Conservation (phyloP, 1,140 invertebrate genomes). For the Akabosia matsudoensis region DNA sequence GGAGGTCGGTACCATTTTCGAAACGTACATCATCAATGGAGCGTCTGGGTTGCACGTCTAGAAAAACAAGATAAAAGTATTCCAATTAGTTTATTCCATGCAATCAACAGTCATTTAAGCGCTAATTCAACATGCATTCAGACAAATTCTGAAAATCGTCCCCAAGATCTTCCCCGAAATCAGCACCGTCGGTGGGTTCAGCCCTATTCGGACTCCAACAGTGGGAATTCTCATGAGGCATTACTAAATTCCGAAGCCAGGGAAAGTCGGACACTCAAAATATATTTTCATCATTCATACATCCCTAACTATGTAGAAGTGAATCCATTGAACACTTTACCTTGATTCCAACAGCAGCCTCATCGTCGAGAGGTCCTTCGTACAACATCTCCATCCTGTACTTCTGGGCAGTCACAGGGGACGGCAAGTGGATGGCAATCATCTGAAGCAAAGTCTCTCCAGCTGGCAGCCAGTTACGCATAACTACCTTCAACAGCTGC, state of each 20-base stretch:
- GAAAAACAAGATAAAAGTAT: conserved; percentile 47
- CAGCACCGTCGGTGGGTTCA: conserved; percentile 35
- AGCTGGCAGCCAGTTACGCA: conserved; percentile 98
- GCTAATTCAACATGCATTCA: no score
- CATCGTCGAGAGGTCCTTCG: conserved; percentile 96
- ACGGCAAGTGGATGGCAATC: conserved; percentile 99
- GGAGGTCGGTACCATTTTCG: conserved; percentile 99
- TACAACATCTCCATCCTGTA: conserved; percentile 99
- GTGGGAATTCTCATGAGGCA: conserved; percentile 28
- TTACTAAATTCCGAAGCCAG: conserved; percentile 22
- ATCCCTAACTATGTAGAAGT: no score
- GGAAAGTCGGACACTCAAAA: conserved; percentile 31
- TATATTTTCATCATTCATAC: no score
- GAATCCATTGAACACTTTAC: conserved; percentile 49
- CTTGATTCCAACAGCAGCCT: conserved; percentile 85
- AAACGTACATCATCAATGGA: conserved; percentile 99
- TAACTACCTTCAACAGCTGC: conserved; percentile 86
- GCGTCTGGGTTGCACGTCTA: conserved; percentile 92
- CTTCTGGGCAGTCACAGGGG: conserved; percentile 96
- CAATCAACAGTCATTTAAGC: no score
- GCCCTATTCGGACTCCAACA: conserved; percentile 38
- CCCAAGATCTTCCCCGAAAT: conserved; percentile 22
- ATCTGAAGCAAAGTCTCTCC: conserved; percentile 99
- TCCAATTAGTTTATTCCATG: no score
- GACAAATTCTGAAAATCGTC: conserved; percentile 33